phyloP scores from a whole-genome alignment of 1,140 invertebrate genomes.

The Drosophila littoralis region DNA sequence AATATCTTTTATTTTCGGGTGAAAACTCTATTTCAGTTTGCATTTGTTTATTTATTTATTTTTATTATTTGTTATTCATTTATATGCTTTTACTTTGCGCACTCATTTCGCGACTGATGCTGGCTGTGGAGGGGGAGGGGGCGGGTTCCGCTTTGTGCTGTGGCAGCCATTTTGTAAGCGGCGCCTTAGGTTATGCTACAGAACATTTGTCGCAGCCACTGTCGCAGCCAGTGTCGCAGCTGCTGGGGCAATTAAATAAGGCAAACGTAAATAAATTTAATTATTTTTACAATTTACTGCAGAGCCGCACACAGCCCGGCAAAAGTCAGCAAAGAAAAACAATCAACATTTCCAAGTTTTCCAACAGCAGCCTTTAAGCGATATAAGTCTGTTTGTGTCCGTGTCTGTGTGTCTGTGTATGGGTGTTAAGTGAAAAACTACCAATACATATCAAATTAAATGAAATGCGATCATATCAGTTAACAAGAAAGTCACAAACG shows the following conservation, averaged over 20 bases:
- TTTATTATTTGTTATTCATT: slow-evolving; percentile 57
- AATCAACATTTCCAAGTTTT: slow-evolving; percentile 56
- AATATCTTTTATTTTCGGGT: slow-evolving; percentile 28
- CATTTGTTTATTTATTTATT: slow-evolving; percentile 60
- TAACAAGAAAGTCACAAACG: slow-evolving; percentile 34
- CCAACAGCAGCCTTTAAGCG: slow-evolving; percentile 21
- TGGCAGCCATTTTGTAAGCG: slow-evolving; percentile 38
- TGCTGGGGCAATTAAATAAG: slow-evolving; percentile 62
- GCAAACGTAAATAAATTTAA: slow-evolving; percentile 73
- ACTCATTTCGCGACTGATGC: not conserved
- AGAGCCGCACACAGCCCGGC: slow-evolving; percentile 25
- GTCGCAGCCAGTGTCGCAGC: slow-evolving; percentile 15
- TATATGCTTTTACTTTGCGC: slow-evolving; percentile 51
- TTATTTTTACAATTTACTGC: slow-evolving; percentile 73
- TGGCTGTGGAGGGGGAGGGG: not conserved
- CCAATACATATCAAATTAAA: slow-evolving; percentile 34
- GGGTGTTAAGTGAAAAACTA: slow-evolving; percentile 37
- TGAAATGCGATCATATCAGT: slow-evolving; percentile 42
- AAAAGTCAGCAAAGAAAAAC: slow-evolving; percentile 73
- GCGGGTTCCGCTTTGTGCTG: not conserved
- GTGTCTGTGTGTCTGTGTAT: slow-evolving; percentile 2
- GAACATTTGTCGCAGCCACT: slow-evolving; percentile 3
- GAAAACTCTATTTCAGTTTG: slow-evolving; percentile 39
- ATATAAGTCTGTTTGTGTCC: not conserved
- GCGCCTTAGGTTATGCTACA: slow-evolving; percentile 44